phyloP scores from a whole-genome alignment of 2,113 vertebrate genomes.

The Ascaphus truei region DNA sequence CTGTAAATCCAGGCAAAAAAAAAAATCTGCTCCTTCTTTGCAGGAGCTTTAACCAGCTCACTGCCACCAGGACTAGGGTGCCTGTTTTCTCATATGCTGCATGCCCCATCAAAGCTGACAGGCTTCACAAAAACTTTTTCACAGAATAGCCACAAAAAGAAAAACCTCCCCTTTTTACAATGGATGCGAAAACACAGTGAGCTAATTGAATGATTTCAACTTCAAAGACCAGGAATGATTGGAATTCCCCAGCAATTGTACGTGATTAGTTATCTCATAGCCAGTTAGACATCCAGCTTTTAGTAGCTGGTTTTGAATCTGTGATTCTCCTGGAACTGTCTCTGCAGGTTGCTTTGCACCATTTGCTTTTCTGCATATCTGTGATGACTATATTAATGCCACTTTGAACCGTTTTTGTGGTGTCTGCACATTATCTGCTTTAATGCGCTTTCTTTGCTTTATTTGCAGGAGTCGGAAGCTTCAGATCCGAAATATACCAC shows the following conservation, averaged over 20 bases:
- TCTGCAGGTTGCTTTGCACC: too few relatives aligned
- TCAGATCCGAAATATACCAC: slow-evolving; percentile 92
- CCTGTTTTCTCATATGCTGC: not conserved
- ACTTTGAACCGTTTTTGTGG: too few relatives aligned
- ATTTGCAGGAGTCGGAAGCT: slow-evolving; percentile 84
- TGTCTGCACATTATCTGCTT: not conserved
- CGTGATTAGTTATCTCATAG: not conserved
- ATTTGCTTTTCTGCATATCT: not conserved
- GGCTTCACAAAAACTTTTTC: not conserved
- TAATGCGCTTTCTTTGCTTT: slow-evolving; percentile 32
- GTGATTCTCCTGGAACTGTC: too few relatives aligned
- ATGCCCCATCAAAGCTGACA: not conserved
- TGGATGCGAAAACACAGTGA: slow-evolving; percentile 31
- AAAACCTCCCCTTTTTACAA: not conserved
- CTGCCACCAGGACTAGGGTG: not conserved
- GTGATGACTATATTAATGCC: too few relatives aligned
- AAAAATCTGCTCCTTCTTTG: not conserved
- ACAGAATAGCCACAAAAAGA: not conserved
- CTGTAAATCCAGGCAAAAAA: slow-evolving; percentile 43
- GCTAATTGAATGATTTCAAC: slow-evolving; percentile 25
- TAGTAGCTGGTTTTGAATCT: not conserved
- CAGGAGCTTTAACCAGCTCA: not conserved
- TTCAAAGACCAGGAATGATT: slow-evolving; percentile 17
- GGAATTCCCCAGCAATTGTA: slow-evolving; percentile 16
- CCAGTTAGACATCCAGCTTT: not conserved